Evolutionary conservation across 1,140 invertebrate species (phyloP).

Genomic region (Drosophila fuyamai): DNA sequence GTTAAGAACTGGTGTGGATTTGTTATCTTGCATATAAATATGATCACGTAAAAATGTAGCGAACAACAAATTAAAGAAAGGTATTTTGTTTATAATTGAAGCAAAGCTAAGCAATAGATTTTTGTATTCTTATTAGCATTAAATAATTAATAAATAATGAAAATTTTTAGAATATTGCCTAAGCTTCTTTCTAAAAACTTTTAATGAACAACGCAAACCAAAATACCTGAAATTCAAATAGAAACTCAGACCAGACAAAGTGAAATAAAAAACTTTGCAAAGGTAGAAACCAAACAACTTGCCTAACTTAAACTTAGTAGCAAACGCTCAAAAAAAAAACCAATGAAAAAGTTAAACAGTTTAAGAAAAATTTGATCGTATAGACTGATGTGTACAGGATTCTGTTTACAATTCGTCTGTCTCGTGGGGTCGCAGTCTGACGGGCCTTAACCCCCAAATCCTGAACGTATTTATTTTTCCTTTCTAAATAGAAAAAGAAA

Average conservation of each 20-base stretch:
- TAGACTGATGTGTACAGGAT: conserved; percentile 15
- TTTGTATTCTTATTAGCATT: too few relatives aligned
- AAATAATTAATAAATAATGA: too few relatives aligned
- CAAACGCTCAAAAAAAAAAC: conserved; percentile 1
- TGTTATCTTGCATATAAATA: too few relatives aligned
- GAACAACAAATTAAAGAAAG: too few relatives aligned
- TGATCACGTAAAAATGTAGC: too few relatives aligned
- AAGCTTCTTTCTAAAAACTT: not conserved
- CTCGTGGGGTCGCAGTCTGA: conserved; percentile 32
- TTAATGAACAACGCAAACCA: not conserved
- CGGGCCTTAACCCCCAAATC: not conserved
- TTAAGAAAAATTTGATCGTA: not conserved
- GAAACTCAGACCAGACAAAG: conserved; percentile 5
- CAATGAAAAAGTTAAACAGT: conserved; percentile 19
- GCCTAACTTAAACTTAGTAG: conserved; percentile 19
- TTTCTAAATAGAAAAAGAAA: conserved; percentile 32
- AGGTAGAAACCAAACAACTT: conserved; percentile 23
- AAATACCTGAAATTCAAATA: not conserved
- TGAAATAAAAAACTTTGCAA: not conserved
- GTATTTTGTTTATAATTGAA: too few relatives aligned
- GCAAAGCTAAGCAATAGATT: too few relatives aligned
- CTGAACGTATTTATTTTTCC: conserved; percentile 27
- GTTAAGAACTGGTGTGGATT: too few relatives aligned
- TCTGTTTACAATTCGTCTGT: conserved; percentile 50
- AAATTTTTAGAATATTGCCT: not conserved